A percentile compares a stretch with the other conserved stretches of the same genome.
Conservation (phyloP, 2,797 vertebrate genomes). For the Sebastiscus tertius region DNA sequence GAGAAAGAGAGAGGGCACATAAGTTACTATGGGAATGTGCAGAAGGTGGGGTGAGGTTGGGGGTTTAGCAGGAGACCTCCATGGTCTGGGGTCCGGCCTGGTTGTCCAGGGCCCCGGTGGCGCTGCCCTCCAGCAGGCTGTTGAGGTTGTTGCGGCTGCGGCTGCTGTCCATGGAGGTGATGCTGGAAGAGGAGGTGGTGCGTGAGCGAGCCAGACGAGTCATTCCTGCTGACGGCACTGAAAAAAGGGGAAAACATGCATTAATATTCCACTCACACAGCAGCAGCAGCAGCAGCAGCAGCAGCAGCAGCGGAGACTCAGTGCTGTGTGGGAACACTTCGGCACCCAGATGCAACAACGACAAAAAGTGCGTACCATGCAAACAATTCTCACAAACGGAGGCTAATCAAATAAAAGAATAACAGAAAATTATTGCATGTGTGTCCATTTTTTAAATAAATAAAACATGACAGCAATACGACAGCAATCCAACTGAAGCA, state of each 20-base stretch:
- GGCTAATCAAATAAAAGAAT: slow-evolving; percentile 26
- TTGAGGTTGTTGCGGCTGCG: slow-evolving; percentile 90
- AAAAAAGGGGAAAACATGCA: not conserved
- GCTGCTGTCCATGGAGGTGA: slow-evolving; percentile 90
- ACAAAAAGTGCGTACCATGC: slow-evolving; percentile 67
- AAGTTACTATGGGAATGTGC: slow-evolving; percentile 69
- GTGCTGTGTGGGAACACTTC: slow-evolving; percentile 20
- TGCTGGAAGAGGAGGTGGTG: slow-evolving; percentile 92
- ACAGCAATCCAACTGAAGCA: slow-evolving; percentile 49
- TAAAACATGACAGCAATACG: slow-evolving; percentile 13
- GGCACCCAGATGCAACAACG: not conserved
- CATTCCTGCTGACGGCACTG: slow-evolving; percentile 95
- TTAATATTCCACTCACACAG: slow-evolving; percentile 51
- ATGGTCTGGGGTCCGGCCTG: slow-evolving; percentile 91
- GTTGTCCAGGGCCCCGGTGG: slow-evolving; percentile 83
- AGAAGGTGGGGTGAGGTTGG: not conserved
- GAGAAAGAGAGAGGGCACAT: slow-evolving; percentile 45
- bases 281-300: not conserved
- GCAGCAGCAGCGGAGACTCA: not conserved
- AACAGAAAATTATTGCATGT: slow-evolving; percentile 25
- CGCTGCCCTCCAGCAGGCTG: slow-evolving; percentile 87
- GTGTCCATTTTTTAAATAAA: not conserved
- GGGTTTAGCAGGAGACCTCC: slow-evolving; percentile 94
- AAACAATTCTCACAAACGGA: slow-evolving; percentile 46
- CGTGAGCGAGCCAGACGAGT: slow-evolving; percentile 93